Conservation (phyloP, 2,113 vertebrate species). For the Sakesphorus luctuosus region DNA sequence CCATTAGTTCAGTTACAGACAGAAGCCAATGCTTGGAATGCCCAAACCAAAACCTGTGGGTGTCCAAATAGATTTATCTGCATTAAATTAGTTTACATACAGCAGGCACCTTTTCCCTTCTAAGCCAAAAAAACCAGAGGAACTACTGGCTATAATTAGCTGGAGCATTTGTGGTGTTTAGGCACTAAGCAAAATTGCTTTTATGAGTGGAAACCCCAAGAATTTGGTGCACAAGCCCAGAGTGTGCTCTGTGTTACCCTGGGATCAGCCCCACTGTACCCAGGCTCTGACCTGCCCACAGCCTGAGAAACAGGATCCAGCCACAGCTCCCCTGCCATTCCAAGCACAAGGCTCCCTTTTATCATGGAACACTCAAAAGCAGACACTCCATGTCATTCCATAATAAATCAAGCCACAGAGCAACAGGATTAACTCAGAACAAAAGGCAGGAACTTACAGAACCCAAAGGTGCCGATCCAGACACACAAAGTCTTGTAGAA, state of each 20-base stretch:
- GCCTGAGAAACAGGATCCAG: background rate
- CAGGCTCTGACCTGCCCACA: background rate
- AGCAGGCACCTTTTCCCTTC: slow-evolving; percentile 2
- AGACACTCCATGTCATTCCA: background rate
- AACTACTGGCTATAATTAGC: slow-evolving; percentile 17
- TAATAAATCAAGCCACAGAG: background rate
- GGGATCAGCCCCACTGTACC: background rate
- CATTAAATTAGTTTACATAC: background rate
- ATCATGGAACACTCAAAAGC: background rate
- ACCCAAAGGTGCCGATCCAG: background rate
- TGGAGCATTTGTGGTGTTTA: background rate
- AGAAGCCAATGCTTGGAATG: background rate
- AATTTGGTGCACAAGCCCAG: background rate
- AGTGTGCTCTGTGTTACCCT: background rate
- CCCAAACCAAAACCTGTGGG: background rate
- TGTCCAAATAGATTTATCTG: background rate
- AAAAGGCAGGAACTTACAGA: background rate
- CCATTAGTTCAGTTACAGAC: background rate
- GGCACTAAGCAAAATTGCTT: background rate
- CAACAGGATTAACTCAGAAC: background rate
- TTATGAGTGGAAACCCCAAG: slow-evolving; percentile 5
- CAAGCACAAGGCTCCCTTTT: background rate
- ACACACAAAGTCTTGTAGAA: background rate
- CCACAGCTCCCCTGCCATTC: background rate
- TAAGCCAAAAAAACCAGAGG: background rate